Evolutionary conservation across 2,797 vertebrate species (phyloP).

Genomic region (Protosalanx chinensis): DNA sequence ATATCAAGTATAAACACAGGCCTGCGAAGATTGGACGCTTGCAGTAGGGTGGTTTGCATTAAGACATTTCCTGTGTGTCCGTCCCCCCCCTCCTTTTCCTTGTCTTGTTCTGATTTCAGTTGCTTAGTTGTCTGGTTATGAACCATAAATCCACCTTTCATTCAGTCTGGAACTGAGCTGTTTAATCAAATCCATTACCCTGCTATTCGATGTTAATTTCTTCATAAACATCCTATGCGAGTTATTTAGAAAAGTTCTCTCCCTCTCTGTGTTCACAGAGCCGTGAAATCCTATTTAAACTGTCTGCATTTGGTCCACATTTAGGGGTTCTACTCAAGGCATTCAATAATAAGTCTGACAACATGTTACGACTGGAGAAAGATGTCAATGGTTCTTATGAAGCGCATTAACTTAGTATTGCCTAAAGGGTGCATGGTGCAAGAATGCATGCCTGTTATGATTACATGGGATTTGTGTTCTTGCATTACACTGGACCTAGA

Average conservation of each 20-base stretch:
- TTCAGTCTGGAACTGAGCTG: slow-evolving; percentile 6
- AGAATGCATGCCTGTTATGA: slow-evolving; percentile 39
- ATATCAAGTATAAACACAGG: slow-evolving; percentile 52
- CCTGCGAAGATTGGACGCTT: slow-evolving; percentile 18
- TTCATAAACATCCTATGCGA: slow-evolving; percentile 37
- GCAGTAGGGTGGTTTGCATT: slow-evolving; percentile 26
- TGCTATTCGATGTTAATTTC: slow-evolving; percentile 25
- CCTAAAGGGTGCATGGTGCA: slow-evolving; percentile 33
- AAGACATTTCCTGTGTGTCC: slow-evolving; percentile 20
- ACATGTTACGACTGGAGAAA: slow-evolving; percentile 41
- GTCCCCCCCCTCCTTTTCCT: slow-evolving; percentile 13
- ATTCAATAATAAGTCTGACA: slow-evolving; percentile 48
- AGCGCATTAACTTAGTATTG: slow-evolving; percentile 53
- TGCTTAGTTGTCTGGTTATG: background rate
- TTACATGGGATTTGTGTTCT: slow-evolving; percentile 66
- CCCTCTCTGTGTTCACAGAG: slow-evolving; percentile 46
- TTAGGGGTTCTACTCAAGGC: slow-evolving; percentile 47
- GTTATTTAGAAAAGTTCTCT: slow-evolving; percentile 39
- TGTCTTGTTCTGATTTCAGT: slow-evolving; percentile 20
- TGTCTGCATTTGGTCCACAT: slow-evolving; percentile 38
- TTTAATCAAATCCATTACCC: slow-evolving; percentile 30
- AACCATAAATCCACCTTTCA: background rate
- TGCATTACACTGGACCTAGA: slow-evolving; percentile 43
- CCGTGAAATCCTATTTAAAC: slow-evolving; percentile 61
- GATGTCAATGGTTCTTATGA: slow-evolving; percentile 51